Base-by-base conservation (phyloP, 2,113 vertebrate species). In the Saccopteryx leptura region DNA sequence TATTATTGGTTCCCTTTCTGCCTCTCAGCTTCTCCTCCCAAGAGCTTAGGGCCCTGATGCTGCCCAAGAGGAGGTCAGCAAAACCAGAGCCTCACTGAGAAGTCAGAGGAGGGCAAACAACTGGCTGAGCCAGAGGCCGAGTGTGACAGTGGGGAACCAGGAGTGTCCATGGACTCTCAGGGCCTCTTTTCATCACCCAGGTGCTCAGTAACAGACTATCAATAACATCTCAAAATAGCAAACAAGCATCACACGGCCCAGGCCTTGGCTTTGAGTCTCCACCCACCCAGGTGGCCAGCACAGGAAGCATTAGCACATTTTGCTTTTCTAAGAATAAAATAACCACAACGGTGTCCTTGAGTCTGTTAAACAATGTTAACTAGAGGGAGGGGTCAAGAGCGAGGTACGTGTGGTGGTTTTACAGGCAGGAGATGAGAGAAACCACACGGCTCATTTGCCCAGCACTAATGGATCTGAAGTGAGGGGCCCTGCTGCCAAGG, bases 361-460 rank as follows among this genome's bases (percentile, higher is more conserved):
- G 65, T 84, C 78, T 93, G 85, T 95, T 88, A 96, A 96, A 93
- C 93, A 89, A 96, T 95, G 93, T 91, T 75, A 94, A 76, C 63
- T n/a, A 65, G 75, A 76, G 60, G 88, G 93, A 97, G 92, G 93
- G 88, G 93, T 56, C 50, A 24, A 76, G 78, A 83, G 92, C 87
- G 78, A 89, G 87, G 74, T 39, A 2, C 0, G 6, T 15, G 19
- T 23, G 31, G 91, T 90, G 97, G 91, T 97, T 97, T 96, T 96
- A 81, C 50, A 71, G 95, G 89, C 95, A 97, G 97, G 95, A 96
- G 95, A 95, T 96, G 91, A 95, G 94, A 93, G 87, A 97, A 97
- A 89, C 97, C 96, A 84, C 96, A 96, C 1, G 13, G 92, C 81
- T 95, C 93, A 90, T 94, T 94, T 83, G 72, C 58, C 33, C 5